Evolutionary conservation across 92 coral and sea anemone genomes (phyloP).

Genomic region (Parazoanthus atlanticus): DNA sequence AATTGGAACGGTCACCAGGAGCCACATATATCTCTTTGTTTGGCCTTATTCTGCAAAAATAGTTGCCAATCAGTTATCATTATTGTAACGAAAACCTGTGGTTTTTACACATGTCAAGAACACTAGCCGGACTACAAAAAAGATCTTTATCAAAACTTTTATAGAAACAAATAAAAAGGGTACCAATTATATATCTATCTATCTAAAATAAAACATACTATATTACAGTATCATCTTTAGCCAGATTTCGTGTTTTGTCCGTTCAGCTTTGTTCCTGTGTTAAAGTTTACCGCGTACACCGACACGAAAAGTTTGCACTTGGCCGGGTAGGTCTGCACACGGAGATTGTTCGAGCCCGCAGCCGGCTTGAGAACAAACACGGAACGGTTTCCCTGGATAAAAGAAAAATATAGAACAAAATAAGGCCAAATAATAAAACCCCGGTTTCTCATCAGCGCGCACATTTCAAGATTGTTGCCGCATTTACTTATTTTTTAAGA

Average conservation of each 20-base stretch:
- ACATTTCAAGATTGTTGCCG: no score
- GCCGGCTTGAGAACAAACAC: constrained; percentile 80
- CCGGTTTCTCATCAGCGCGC: no score
- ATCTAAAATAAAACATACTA: not conserved
- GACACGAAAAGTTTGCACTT: constrained; percentile 53
- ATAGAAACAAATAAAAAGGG: not conserved
- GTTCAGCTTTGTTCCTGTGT: not conserved
- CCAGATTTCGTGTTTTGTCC: not conserved
- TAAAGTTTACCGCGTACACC: constrained; percentile 36
- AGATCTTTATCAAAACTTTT: no score
- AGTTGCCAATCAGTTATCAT: no score
- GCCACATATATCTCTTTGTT: no score
- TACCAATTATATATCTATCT: not conserved
- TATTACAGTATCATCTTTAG: not conserved
- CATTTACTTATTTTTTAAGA: no score
- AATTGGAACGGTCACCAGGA: no score
- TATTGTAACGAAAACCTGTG: no score
- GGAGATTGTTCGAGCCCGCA: constrained; percentile 61
- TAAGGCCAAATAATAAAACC: no score
- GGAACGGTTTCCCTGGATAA: constrained; percentile 81
- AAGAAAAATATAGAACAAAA: not conserved
- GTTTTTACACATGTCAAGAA: no score
- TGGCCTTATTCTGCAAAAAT: no score
- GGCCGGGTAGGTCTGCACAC: constrained; percentile 68
- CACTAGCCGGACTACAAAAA: no score